phyloP scores from a whole-genome alignment of 30 jellyfish, hydroid and myxozoan genomes.

The Cassiopea xamachana region DNA sequence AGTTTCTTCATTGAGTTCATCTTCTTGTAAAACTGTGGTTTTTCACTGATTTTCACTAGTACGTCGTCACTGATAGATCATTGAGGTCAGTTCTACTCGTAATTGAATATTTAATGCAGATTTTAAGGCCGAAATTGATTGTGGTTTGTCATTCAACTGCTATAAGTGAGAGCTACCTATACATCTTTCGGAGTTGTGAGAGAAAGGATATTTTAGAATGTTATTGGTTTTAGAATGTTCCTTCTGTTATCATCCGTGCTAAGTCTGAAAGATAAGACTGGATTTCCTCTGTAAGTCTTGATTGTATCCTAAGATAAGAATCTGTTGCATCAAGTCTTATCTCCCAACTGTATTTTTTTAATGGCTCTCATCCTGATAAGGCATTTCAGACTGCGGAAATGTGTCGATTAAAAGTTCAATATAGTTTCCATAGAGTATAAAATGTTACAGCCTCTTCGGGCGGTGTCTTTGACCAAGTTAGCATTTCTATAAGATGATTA shows the following conservation, averaged over 20 bases:
- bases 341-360: slow-evolving; percentile 8
- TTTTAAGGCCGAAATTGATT: no score
- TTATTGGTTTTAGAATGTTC: not conserved
- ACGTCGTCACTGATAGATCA: no score
- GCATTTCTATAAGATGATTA: not conserved
- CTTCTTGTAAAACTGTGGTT: no score
- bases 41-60: no score
- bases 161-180: no score
- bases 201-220: not conserved
- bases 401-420: not conserved
- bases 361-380: not conserved
- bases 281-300: not conserved
- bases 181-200: no score
- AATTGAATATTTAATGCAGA: no score
- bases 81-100: no score
- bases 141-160: no score
- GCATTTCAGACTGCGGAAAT: not conserved
- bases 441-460: not conserved
- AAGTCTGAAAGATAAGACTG: not conserved
- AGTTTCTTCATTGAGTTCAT: no score
- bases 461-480: slow-evolving; percentile 1
- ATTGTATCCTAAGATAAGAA: not conserved
- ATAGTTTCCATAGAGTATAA: not conserved
- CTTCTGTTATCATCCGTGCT: not conserved
- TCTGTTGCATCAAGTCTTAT: not conserved